Base-by-base conservation (phyloP, 2,797 vertebrate genomes). In the Chromis chromis region DNA sequence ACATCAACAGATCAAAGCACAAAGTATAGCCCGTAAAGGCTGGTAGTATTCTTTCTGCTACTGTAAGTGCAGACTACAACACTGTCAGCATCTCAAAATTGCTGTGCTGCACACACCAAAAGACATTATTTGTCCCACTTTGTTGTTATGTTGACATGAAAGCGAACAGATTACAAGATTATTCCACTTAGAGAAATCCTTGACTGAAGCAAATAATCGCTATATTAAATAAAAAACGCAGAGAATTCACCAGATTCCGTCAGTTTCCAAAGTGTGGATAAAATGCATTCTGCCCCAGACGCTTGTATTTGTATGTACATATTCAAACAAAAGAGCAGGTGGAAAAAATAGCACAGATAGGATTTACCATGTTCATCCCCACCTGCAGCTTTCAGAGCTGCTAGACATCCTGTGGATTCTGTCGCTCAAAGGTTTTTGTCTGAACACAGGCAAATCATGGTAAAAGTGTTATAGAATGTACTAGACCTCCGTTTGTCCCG, bases 271-370 rank as follows among this genome's bases (percentile, higher is more conserved):
- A 22, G 28, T 27, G 19, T 22, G n/a, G 39, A 40, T 63, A 4
- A 58, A 31, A 73, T 48, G 53, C 58, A 21, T 71, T 42, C 59
- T 50, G n/a, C 10, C 16, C 17, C 56, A 63, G 42, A 50, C 14
- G n/a, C 52, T 63, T 73, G 14, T 19, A 5, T 56, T 21, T 10
- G 1, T 22, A 19, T 63, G 52, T 57, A 62, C 25, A 52, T 50
- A 57, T 17, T 78, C n/a, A 36, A 56, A 61, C 6, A 62, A 63
- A 62, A 42, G 39, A 58, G 36, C 22, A 67, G n/a, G 54, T 59
- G 31, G 27, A 28, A n/a, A 58, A 62, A 68, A 62, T 48, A 59
- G 27, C 39, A 9, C 50, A 44, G 49, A 50, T 65, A 24, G 25
- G 50, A 36, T 68, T 60, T 55, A 28, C 19, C 19, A 8, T 68